Evolutionary conservation across 2,797 vertebrate species (phyloP).

Genomic region (Brachymystax lenok): DNA sequence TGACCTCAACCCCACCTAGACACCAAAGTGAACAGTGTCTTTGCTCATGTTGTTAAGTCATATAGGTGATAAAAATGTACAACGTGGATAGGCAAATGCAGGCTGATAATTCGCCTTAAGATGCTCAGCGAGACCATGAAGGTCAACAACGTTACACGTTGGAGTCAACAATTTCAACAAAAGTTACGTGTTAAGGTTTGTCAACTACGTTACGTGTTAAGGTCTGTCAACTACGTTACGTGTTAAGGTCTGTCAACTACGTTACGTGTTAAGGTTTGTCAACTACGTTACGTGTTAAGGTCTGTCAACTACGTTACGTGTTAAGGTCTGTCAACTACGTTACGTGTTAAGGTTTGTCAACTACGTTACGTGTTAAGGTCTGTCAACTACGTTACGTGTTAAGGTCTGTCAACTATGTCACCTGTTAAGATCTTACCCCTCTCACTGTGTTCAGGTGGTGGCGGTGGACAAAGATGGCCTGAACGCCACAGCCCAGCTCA

Average conservation of each 20-base stretch:
- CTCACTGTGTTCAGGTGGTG: slow-evolving; percentile 64
- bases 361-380: not conserved
- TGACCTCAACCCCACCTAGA: not conserved
- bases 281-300: not conserved
- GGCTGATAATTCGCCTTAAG: not conserved
- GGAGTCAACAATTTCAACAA: not conserved
- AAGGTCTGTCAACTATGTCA: not conserved
- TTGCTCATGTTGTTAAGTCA: not conserved
- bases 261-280: no score
- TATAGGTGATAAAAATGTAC: not conserved
- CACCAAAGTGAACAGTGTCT: not conserved
- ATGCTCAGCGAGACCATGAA: not conserved
- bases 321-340: not conserved
- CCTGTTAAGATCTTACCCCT: not conserved
- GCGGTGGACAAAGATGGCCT: slow-evolving; percentile 74
- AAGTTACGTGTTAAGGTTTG: no score
- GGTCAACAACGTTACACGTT: not conserved
- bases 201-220: no score
- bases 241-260: not conserved
- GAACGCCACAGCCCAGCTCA: slow-evolving; percentile 71
- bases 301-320: no score
- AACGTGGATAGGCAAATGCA: not conserved
- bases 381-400: not conserved
- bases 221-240: not conserved
- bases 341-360: not conserved